Evolutionary conservation across 1,140 invertebrate genomes (phyloP), one percentile per base, ranked within the genome.

Genomic region (Wiebesia pumilae): DNA sequence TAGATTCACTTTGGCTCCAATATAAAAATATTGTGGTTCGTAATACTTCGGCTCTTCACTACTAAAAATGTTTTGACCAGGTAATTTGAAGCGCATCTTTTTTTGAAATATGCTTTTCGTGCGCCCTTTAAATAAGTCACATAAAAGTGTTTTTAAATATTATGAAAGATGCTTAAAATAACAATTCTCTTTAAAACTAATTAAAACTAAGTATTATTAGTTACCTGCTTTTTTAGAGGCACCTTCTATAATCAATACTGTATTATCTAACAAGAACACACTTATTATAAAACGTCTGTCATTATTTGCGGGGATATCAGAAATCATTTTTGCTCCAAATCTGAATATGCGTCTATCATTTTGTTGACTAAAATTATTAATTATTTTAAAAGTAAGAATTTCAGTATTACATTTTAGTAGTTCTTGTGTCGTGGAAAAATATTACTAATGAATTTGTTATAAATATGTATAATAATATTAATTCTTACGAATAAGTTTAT

Each of bases 261-360:
- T 97, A 88, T 98, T 97, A 91, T 99, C 97, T 87, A 95, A 95
- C 71, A 98, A 92, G 91, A 95, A 98, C 90, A 97, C 97, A 88
- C 96, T 96, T 35, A 98, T 95, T 71, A 98, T 96, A 90, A 98
- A 98, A 73, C 95, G 94, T 51, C 97, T 94, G 12, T 95, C 94
- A 71, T 91, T 93, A 91, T 98, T 96, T 83, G 96, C 95, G 0
- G 95, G 95, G 81, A 96, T 95, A 83, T 96, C 95, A 4, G 95
- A 96, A 67, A 97, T 94, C 89, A 98, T 95, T 89, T 95, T 95
- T 1, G 97, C 97, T 58, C 95, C 94, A 91, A 98, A 98, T 85
- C 97, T 94, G 19, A 98, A 92, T n/a, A 97, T 95, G 88, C 96
- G 96, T 87, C 96, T 97, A 89, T 97, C 95, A 78, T 96, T 95